These are phyloP conservation scores for Ranitomeya variabilis DNA, from an alignment of 2,113 vertebrate genomes.

Conservation along the genomic window DNA sequence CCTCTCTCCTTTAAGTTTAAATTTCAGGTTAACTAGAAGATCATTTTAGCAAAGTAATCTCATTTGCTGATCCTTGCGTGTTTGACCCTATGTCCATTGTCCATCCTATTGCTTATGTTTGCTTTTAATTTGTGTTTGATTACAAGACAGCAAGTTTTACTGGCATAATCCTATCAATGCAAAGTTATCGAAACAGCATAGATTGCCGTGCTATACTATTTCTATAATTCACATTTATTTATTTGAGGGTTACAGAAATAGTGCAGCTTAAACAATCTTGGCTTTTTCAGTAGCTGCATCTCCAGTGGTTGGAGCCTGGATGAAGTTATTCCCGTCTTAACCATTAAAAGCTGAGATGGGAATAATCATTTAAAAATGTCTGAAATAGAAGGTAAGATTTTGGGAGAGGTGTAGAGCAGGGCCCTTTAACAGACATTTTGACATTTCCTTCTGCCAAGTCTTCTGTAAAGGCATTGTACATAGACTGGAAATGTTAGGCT, in stretches of 20 bases:
- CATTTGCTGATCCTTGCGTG: constrained; percentile 1
- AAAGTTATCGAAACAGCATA: too few relatives aligned
- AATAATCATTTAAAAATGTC: background rate
- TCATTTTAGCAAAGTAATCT: background rate
- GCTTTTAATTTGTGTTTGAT: background rate
- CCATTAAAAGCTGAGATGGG: too few relatives aligned
- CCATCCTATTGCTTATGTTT: constrained; percentile 17
- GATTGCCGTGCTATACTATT: too few relatives aligned
- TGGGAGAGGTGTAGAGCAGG: background rate
- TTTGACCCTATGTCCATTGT: constrained; percentile 20
- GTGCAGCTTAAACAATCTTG: too few relatives aligned
- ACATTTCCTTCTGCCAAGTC: background rate
- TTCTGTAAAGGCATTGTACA: background rate
- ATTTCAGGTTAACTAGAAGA: background rate
- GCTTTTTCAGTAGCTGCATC: too few relatives aligned
- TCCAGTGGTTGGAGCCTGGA: too few relatives aligned
- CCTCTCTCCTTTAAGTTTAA: constrained; percentile 12
- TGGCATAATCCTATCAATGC: background rate
- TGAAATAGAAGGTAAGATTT: background rate
- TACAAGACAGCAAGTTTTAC: background rate
- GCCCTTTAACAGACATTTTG: background rate
- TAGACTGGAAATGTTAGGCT: background rate
- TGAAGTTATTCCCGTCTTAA: too few relatives aligned
- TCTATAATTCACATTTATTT: too few relatives aligned
- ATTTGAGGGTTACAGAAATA: too few relatives aligned